Evolutionary conservation across 1,140 invertebrate species (phyloP).

Genomic region (Nomia melanderi): DNA sequence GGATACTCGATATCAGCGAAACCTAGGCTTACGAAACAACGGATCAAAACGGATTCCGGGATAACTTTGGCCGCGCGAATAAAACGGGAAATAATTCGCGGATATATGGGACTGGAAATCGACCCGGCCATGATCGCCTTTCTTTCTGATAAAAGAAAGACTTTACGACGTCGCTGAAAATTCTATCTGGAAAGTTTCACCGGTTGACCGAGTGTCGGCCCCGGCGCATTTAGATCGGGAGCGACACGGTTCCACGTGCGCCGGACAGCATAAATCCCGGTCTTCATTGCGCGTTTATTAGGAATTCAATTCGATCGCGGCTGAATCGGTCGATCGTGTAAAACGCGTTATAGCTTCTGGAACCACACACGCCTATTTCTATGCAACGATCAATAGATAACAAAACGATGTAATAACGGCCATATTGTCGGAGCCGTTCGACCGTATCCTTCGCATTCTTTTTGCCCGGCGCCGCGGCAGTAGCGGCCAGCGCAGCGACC

Average conservation of each 20-base stretch:
- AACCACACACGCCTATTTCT: conserved; percentile 14
- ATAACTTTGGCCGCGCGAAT: background rate
- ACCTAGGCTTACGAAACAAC: conserved; percentile 17
- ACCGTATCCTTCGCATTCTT: conserved; percentile 57
- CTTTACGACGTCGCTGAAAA: conserved; percentile 34
- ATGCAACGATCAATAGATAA: conserved; percentile 50
- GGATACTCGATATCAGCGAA: background rate
- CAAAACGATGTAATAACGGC: conserved; percentile 57
- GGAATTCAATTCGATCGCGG: conserved; percentile 37
- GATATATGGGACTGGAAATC: conserved; percentile 15
- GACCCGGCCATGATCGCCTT: background rate
- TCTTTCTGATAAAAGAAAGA: background rate
- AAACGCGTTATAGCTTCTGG: conserved; percentile 46
- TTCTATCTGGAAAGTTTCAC: conserved; percentile 36
- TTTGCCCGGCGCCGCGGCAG: conserved; percentile 8
- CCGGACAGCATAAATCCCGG: conserved; percentile 44
- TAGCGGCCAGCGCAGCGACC: background rate
- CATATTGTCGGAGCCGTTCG: conserved; percentile 51
- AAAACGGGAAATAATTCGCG: conserved; percentile 1
- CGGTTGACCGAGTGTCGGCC: background rate
- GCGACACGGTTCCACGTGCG: background rate
- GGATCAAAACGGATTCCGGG: background rate
- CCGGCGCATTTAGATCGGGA: conserved; percentile 17
- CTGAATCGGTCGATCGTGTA: conserved; percentile 32
- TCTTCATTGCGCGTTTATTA: conserved; percentile 57